Evolutionary conservation across 2,113 vertebrate species (phyloP).

Genomic region (Sinocyclocheilus rhinocerous): DNA sequence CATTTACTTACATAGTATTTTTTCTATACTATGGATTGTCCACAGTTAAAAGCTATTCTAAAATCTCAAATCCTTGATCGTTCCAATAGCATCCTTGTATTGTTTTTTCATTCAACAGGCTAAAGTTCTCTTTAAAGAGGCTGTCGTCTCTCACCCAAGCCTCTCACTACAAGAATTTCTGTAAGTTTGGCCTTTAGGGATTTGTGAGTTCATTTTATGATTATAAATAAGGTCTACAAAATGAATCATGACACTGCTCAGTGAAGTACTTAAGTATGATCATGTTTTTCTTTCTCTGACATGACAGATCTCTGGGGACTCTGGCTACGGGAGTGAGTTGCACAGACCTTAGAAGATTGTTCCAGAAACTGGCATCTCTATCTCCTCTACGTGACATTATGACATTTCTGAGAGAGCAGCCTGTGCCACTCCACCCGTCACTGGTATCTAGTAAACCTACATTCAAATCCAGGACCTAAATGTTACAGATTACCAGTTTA

Average conservation of each 20-base stretch:
- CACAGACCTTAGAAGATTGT: slow-evolving; percentile 54
- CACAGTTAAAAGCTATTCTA: neutral
- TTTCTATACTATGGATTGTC: neutral
- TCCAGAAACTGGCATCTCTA: slow-evolving; percentile 40
- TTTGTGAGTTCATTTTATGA: neutral
- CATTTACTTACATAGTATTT: too few relatives aligned
- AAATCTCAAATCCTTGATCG: too few relatives aligned
- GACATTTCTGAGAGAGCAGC: slow-evolving; percentile 68
- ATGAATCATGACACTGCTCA: neutral
- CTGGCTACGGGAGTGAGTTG: slow-evolving; percentile 74
- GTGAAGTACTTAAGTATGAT: neutral
- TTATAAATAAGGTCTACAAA: neutral
- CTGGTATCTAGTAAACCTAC: slow-evolving; percentile 64
- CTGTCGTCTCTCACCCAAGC: slow-evolving; percentile 41
- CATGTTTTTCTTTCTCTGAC: slow-evolving; percentile 13
- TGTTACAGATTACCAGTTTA: neutral
- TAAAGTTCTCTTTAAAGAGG: slow-evolving; percentile 68
- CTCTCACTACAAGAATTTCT: slow-evolving; percentile 58
- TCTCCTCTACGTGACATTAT: slow-evolving; percentile 62
- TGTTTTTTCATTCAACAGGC: slow-evolving; percentile 65
- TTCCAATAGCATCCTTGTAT: neutral
- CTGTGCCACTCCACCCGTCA: slow-evolving; percentile 71
- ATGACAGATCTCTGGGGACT: slow-evolving; percentile 70
- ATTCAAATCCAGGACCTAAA: neutral
- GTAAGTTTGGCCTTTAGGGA: slow-evolving; percentile 62